Evolutionary conservation across 2,888 invertebrate genomes (phyloP).

Genomic region (Diaphora mendica): DNA sequence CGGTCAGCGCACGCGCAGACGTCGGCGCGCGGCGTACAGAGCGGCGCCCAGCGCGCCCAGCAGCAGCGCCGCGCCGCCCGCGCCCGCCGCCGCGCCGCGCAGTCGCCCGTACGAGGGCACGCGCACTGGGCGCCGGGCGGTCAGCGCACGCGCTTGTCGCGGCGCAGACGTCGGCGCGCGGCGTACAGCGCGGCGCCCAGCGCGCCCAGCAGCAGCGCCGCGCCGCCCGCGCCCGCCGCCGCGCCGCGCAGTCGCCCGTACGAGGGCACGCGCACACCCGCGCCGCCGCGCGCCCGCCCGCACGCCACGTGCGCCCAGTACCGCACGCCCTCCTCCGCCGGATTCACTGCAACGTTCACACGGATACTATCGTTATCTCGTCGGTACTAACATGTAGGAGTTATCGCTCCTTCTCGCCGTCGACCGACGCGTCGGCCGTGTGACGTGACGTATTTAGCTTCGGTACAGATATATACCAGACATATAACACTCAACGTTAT

Average conservation of each 20-base stretch:
- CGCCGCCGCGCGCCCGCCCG: constrained; percentile 86
- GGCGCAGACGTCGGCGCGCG: constrained; percentile 86
- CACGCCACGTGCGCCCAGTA: constrained; percentile 92
- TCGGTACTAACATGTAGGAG: too few species aligned
- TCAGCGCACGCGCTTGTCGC: constrained; percentile 87
- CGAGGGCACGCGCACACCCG: constrained; percentile 86
- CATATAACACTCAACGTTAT: too few species aligned
- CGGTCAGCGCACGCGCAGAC: too few species aligned
- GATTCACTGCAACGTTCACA: constrained; percentile 83
- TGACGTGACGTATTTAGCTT: too few species aligned
- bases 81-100: too few species aligned
- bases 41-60: too few species aligned
- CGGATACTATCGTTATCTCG: not conserved
- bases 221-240: constrained; percentile 87
- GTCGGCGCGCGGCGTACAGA: too few species aligned
- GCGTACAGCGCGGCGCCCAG: constrained; percentile 70
- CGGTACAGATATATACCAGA: too few species aligned
- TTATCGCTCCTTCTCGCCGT: too few species aligned
- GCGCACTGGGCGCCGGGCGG: constrained; percentile 68
- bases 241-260: constrained; percentile 87
- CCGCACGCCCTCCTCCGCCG: constrained; percentile 90
- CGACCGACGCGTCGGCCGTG: too few species aligned
- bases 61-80: too few species aligned
- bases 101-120: constrained; percentile 54
- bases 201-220: constrained; percentile 67